A percentile compares a stretch with the other conserved stretches of the same genome.
Evolutionary conservation across 2,113 vertebrate genomes (phyloP).

Genomic region (Ramphastos sulfuratus): DNA sequence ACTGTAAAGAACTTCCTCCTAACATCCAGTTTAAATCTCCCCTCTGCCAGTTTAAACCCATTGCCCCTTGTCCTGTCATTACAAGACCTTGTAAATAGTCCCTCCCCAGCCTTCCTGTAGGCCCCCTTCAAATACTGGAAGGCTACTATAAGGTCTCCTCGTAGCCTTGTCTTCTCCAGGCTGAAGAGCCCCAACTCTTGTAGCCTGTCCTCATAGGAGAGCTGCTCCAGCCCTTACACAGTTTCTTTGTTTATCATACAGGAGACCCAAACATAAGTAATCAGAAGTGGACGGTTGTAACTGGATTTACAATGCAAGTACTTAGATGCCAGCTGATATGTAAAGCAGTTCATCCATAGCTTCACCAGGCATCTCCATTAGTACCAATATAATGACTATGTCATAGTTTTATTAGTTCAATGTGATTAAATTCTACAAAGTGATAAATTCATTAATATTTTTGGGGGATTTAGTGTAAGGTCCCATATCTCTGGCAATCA

Average conservation of each 20-base stretch:
- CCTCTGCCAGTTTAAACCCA: too few relatives aligned
- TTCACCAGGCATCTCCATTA: neutral
- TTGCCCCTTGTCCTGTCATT: too few relatives aligned
- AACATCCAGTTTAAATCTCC: too few relatives aligned
- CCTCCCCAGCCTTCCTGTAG: too few relatives aligned
- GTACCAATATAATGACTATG: neutral
- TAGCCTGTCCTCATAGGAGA: too few relatives aligned
- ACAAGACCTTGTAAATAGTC: too few relatives aligned
- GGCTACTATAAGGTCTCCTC: too few relatives aligned
- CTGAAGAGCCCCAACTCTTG: too few relatives aligned
- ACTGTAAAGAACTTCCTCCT: too few relatives aligned
- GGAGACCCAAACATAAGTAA: neutral
- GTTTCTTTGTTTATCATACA: neutral
- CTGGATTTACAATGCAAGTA: neutral
- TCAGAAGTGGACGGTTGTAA: neutral
- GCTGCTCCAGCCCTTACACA: neutral
- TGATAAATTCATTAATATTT: neutral
- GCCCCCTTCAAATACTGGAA: too few relatives aligned
- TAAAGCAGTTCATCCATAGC: neutral
- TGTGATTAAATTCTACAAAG: neutral
- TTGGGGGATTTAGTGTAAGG: neutral
- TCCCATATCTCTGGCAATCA: neutral
- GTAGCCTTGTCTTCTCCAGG: too few relatives aligned
- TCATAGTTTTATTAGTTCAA: neutral
- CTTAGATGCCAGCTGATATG: neutral